Percentiles rank a stretch among this genome's conserved stretches.
Evolutionary conservation across 2,797 vertebrate genomes (phyloP).

Genomic region (Taeniopygia guttata): DNA sequence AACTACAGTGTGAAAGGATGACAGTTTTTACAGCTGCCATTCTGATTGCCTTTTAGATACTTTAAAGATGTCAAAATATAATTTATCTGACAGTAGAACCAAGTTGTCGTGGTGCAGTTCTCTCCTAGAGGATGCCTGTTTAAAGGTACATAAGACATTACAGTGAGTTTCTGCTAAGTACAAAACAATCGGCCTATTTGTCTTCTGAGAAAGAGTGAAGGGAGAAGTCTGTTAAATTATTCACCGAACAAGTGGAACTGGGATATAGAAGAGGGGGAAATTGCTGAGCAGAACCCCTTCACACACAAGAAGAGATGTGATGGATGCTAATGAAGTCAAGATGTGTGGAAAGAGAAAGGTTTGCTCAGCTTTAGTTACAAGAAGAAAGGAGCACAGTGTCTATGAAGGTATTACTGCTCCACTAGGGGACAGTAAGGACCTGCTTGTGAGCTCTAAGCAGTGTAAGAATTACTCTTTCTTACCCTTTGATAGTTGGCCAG

Average conservation of each 20-base stretch:
- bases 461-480: background rate
- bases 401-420: background rate
- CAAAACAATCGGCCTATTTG: background rate
- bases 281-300: background rate
- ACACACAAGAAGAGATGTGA: background rate
- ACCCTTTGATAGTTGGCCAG: background rate
- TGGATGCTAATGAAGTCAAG: background rate
- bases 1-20: background rate
- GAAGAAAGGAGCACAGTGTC: background rate
- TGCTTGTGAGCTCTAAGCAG: background rate
- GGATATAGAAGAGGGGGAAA: background rate
- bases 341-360: background rate
- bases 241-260: background rate
- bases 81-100: background rate
- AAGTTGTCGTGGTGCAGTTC: background rate
- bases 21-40: background rate
- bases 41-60: background rate
- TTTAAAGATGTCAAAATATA: background rate
- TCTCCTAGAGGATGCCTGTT: background rate
- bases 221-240: background rate
- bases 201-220: background rate
- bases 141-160: background rate
- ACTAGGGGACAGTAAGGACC: constrained; percentile 70
- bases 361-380: background rate
- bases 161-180: background rate